These are phyloP conservation scores for Yponomeuta plumbellus DNA, from an alignment of 2,888 invertebrate species.

Conservation along the genomic window DNA sequence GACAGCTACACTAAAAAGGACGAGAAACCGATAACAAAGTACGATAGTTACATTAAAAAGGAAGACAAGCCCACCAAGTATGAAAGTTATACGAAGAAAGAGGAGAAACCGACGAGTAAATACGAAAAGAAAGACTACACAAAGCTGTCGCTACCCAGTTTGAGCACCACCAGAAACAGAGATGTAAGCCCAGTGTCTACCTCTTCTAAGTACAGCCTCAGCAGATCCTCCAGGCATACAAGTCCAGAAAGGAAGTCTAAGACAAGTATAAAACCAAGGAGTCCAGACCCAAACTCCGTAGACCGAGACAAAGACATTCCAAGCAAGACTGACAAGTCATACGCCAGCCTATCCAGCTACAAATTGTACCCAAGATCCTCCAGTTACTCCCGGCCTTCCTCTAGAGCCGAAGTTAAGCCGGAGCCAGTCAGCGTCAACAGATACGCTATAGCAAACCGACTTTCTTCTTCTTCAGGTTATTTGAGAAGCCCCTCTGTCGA, in stretches of 20 bases:
- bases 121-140: constrained; percentile 70
- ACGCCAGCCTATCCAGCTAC: constrained; percentile 67
- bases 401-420: constrained; percentile 49
- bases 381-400: constrained; percentile 50
- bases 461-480: constrained; percentile 61
- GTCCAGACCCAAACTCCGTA: constrained; percentile 75
- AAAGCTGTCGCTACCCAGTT: constrained; percentile 51
- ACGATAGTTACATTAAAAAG: constrained; percentile 29
- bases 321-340: constrained; percentile 75
- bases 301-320: constrained; percentile 75
- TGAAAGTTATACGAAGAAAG: constrained; percentile 17
- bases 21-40: constrained; percentile 35
- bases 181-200: constrained; percentile 75
- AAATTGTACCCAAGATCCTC: constrained; percentile 66
- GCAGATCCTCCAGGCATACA: constrained; percentile 60
- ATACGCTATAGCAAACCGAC: constrained; percentile 61
- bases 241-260: constrained; percentile 66
- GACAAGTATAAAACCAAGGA: constrained; percentile 60
- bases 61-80: constrained; percentile 5
- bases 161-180: constrained; percentile 60
- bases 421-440: constrained; percentile 40
- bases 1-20: constrained; percentile 18
- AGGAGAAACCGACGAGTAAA: constrained; percentile 34
- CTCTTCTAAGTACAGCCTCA: constrained; percentile 58
- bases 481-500: constrained; percentile 58